Percentiles rank a stretch among this genome's conserved stretches.
Conservation (phyloP, 2,113 vertebrate genomes). For the Amphiprion percula region DNA sequence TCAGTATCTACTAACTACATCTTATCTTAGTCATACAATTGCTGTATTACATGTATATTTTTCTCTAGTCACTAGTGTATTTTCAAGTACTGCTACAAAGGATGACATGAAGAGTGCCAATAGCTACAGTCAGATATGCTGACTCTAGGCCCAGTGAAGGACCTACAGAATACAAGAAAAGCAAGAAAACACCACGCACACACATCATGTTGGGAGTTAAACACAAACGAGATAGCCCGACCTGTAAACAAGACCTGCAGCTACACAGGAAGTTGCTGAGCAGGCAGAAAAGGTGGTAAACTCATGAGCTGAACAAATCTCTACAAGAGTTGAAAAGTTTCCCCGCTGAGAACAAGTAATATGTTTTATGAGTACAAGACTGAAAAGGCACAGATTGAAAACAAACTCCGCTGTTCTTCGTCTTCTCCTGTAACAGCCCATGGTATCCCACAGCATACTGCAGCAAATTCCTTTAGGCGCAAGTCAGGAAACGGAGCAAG, state of each 20-base stretch:
- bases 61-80: not conserved
- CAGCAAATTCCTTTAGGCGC: constrained; percentile 93
- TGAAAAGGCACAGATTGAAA: constrained; percentile 37
- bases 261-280: constrained; percentile 70
- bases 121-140: constrained; percentile 20
- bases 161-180: constrained; percentile 19
- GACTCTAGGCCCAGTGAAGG: constrained; percentile 5
- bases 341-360: constrained; percentile 26
- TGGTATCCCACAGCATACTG: constrained; percentile 87
- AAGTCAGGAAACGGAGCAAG: constrained; percentile 83
- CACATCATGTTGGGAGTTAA: constrained; percentile 18
- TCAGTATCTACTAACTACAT: not conserved
- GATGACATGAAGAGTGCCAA: constrained; percentile 11
- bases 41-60: not conserved
- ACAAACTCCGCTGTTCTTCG: constrained; percentile 32
- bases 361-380: constrained; percentile 11
- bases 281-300: constrained; percentile 52
- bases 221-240: constrained; percentile 49
- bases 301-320: constrained; percentile 45
- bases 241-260: constrained; percentile 23
- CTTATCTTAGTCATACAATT: constrained; percentile 5
- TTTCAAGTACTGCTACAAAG: not conserved
- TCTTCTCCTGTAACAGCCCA: constrained; percentile 43
- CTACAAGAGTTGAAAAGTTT: constrained; percentile 35
- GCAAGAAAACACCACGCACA: constrained; percentile 24